Conservation (phyloP, 2,888 invertebrate species). For the Sclerodermus sp. region DNA sequence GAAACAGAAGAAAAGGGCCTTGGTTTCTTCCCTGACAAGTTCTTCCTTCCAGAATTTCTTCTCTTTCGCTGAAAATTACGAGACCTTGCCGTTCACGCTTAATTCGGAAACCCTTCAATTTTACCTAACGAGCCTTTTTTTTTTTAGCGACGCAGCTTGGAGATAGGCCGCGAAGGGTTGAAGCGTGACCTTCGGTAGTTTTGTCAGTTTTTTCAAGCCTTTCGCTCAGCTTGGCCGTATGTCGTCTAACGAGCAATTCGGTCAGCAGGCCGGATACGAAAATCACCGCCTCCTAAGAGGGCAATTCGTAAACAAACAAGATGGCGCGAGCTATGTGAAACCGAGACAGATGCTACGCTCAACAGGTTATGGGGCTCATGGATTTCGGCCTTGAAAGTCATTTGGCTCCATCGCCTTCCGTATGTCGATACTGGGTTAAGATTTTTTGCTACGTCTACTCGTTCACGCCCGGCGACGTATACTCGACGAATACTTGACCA, state of each 20-base stretch:
- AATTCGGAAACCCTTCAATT: no score
- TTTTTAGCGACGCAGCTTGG: no score
- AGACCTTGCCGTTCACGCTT: no score
- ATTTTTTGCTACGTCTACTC: no score
- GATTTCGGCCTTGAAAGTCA: constrained; percentile 15
- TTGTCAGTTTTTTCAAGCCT: no score
- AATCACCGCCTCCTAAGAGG: constrained; percentile 22
- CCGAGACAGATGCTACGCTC: constrained; percentile 24
- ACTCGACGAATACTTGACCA: no score
- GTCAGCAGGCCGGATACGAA: constrained; percentile 2
- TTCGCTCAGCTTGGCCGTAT: constrained; percentile 16
- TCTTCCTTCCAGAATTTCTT: no score
- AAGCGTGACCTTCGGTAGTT: constrained; percentile 4
- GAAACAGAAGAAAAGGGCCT: no score
- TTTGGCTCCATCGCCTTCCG: constrained; percentile 18
- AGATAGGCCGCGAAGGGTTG: constrained; percentile 1
- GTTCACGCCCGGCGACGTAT: no score
- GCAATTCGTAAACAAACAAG: constrained; percentile 29
- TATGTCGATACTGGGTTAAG: constrained; percentile 20
- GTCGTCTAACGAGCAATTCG: constrained; percentile 13
- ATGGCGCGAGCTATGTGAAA: constrained; percentile 14
- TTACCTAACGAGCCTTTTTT: no score
- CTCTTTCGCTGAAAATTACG: no score
- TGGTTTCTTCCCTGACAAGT: no score
- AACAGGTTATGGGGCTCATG: constrained; percentile 24